phyloP scores from a whole-genome alignment of 2,888 invertebrate genomes.

The Altica lythri region DNA sequence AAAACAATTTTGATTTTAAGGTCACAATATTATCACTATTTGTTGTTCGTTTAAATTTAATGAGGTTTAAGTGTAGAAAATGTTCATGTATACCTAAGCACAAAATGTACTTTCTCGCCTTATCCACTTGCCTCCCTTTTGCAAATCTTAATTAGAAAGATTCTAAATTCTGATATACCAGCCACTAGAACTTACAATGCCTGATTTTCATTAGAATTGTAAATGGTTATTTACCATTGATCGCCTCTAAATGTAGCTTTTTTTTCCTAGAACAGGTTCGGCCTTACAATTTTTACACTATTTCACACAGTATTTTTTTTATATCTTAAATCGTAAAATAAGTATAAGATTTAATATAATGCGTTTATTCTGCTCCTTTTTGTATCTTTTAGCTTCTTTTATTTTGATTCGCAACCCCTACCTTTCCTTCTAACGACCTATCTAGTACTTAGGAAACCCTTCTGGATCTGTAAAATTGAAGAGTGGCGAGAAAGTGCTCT shows the following conservation, averaged over 20 bases:
- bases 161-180: constrained; percentile 12
- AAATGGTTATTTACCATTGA: constrained; percentile 19
- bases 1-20: too few relatives aligned
- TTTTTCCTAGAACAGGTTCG: not conserved
- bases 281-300: too few relatives aligned
- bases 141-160: constrained; percentile 21
- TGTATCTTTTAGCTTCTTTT: too few relatives aligned
- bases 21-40: not conserved
- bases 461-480: too few relatives aligned
- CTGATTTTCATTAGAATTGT: constrained; percentile 20
- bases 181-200: constrained; percentile 12
- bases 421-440: too few relatives aligned
- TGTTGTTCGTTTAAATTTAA: not conserved
- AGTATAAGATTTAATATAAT: too few relatives aligned
- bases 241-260: constrained; percentile 8
- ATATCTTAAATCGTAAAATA: too few relatives aligned
- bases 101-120: constrained; percentile 7
- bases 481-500: too few relatives aligned
- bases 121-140: constrained; percentile 14
- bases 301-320: too few relatives aligned
- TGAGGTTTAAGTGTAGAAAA: not conserved
- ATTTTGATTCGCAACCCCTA: too few relatives aligned
- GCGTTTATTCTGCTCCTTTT: too few relatives aligned
- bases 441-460: too few relatives aligned
- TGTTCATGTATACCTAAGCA: not conserved